phyloP scores from a whole-genome alignment of 2,113 vertebrate species.

The Micronycteris hirsuta region DNA sequence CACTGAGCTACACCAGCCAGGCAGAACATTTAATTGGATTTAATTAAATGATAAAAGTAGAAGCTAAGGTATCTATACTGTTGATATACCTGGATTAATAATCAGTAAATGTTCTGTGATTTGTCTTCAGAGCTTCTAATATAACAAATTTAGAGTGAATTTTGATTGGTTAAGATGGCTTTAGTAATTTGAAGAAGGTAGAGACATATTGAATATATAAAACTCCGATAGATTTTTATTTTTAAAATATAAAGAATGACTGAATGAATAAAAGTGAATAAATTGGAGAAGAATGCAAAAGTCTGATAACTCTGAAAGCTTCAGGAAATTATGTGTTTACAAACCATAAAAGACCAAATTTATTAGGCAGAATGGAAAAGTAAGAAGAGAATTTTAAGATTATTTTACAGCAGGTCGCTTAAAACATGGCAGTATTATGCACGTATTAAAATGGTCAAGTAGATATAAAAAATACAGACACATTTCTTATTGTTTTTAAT shows the following conservation, averaged over 20 bases:
- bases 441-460: background rate
- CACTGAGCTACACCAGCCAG: no score
- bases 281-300: background rate
- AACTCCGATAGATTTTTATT: background rate
- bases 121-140: background rate
- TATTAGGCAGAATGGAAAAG: background rate
- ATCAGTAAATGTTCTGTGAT: background rate
- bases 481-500: background rate
- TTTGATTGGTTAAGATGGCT: background rate
- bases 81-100: background rate
- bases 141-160: background rate
- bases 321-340: background rate
- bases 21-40: background rate
- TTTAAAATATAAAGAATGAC: background rate
- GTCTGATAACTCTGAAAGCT: background rate
- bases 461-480: background rate
- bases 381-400: background rate
- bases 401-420: background rate
- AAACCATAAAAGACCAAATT: background rate
- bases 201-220: background rate
- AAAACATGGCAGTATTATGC: background rate
- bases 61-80: background rate
- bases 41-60: background rate
- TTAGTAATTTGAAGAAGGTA: background rate
- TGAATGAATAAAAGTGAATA: background rate